Evolutionary conservation across 2,797 vertebrate genomes (phyloP), one percentile per base, ranked within the genome.

Genomic region (Merluccius polli): DNA sequence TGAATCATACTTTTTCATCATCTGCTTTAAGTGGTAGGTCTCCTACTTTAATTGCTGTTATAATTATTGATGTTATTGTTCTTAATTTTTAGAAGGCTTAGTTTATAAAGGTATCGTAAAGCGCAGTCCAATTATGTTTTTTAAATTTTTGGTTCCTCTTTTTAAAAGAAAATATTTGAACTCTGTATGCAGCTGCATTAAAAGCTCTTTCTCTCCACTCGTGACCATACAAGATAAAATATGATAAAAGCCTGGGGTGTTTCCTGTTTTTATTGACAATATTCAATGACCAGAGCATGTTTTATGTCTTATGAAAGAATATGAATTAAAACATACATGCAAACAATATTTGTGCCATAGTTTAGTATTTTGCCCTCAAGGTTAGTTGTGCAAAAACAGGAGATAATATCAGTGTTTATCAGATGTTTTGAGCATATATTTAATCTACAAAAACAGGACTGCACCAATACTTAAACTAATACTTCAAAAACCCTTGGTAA

Each of bases 181-280:
- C 85, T 90, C 88, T 86, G 89, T 92, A 92, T 90, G 87, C 90
- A 88, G 90, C 91, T 93, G 88, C 87, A 86, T 92, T 89, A 89
- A 87, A 91, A 90, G 90, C 88, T 88, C 84, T 91, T 90, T 92
- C 87, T 92, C 88, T 92, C 83, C 83, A 88, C 83, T 89, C 84
- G 89, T 92, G 85, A 91, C 82, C 89, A 88, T 91, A 91, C 85
- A 88, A 90, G 88, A 92, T 92, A 92, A 93, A 93, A 93, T 88
- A 83, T 90, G 88, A 91, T 90, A 82, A 90, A 91, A 92, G 85
- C 72, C 59, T 70, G 73, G 21, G 1, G 18, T 72, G 79, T 83
- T 70, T 85, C 32, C 65, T 84, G 83, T 90, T 73, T 89, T 88
- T 78, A 77, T 89, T 89, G 11, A 80, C 32, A 71, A 12, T 79